Evolutionary conservation across 2,797 vertebrate genomes (phyloP), one percentile per base, ranked within the genome.

Genomic region (Sarcophilus harrisii): DNA sequence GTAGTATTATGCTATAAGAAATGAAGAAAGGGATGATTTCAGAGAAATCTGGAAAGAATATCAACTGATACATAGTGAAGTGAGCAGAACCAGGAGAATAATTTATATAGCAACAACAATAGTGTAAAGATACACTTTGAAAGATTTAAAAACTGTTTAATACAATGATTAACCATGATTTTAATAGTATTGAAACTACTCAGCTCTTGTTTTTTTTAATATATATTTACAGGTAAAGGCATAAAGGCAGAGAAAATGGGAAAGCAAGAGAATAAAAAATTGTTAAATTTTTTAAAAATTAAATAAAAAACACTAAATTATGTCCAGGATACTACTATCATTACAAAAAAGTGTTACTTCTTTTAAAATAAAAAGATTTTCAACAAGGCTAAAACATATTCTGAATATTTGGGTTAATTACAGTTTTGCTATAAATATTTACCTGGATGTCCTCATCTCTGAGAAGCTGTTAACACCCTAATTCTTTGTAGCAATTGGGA

Each of bases 401-500:
- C 93, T 95, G 95, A 96, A 94, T 96, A 98, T 97, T 97, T 94
- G 96, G 97, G 97, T 97, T 98, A 97, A 98, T 96, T 97, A 96
- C 97, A 98, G 97, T 97, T 97, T 97, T 97, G 96, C n/a, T 73
- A 18, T 73, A 73, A 21, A 73, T 38, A 38, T 9, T 38, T 6
- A 9, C 18, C 66, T 38, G 66, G 18, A 73, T 73, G n/a, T 98
- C 96, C 98, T 97, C 97, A 95, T 97, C 95, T 98, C 97, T 97
- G 97, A 98, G 97, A 97, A 96, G 97, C 97, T 97, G 96, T 97
- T 93, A 92, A 94, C 55, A 87, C 94, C 97, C 96, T 97, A 96
- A 97, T 98, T 95, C 97, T 98, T 96, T 95, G 96, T 96, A 97
- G 95, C 97, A 98, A 97, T 97, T 97, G 95, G 98, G 97, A 97